phyloP scores from a whole-genome alignment of 2,888 invertebrate species.

The Drosophila sordidula region DNA sequence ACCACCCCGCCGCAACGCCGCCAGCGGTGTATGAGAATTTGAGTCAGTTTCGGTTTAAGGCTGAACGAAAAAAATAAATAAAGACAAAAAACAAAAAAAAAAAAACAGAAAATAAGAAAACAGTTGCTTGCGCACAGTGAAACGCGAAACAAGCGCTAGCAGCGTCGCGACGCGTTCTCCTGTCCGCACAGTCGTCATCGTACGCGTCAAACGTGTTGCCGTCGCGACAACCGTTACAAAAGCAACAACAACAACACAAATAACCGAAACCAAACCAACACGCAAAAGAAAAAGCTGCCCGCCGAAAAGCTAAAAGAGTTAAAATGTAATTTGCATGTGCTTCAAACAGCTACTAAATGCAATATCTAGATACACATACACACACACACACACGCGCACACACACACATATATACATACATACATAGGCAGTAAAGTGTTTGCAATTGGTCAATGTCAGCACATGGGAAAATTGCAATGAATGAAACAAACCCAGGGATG shows the following conservation, averaged over 20 bases:
- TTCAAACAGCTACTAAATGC: constrained; percentile 46
- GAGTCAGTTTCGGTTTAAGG: constrained; percentile 55
- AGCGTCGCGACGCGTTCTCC: constrained; percentile 49
- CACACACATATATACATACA: constrained; percentile 16
- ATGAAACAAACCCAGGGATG: constrained; percentile 48
- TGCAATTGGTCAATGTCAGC: constrained; percentile 63
- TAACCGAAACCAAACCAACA: constrained; percentile 11
- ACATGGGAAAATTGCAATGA: constrained; percentile 55
- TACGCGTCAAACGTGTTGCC: constrained; percentile 51
- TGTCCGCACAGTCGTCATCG: constrained; percentile 36
- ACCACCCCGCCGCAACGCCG: not conserved
- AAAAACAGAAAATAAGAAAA: constrained; percentile 52
- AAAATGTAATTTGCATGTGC: constrained; percentile 59
- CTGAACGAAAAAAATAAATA: constrained; percentile 38
- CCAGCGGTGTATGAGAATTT: constrained; percentile 61
- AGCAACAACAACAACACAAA: constrained; percentile 13
- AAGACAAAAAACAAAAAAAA: constrained; percentile 14
- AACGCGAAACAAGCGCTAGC: constrained; percentile 68
- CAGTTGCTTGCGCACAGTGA: constrained; percentile 75
- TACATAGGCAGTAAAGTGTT: constrained; percentile 24
- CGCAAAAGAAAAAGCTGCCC: constrained; percentile 25
- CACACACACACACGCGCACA: constrained; percentile 5
- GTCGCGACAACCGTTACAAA: constrained; percentile 52
- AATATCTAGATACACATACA: constrained; percentile 22
- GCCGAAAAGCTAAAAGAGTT: constrained; percentile 32